Evolutionary conservation across 2,113 vertebrate species (phyloP).

Genomic region (Pipra filicauda): DNA sequence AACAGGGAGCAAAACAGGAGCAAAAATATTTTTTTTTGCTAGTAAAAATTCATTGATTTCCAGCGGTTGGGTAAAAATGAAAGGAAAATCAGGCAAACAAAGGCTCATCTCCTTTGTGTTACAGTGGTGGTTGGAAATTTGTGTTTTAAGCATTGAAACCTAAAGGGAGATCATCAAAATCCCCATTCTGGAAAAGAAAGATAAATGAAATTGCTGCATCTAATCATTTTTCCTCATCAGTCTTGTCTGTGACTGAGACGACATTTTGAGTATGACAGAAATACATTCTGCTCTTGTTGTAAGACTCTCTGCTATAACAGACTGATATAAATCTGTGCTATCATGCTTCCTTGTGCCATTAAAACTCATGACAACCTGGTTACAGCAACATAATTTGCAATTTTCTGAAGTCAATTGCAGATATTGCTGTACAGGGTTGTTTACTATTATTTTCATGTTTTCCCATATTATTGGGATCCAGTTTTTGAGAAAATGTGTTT

Average conservation of each 20-base stretch:
- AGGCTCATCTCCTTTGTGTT: background rate
- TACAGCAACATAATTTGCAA: background rate
- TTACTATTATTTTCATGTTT: background rate
- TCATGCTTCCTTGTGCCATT: background rate
- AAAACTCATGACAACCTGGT: background rate
- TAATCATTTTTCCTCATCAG: background rate
- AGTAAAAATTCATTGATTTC: background rate
- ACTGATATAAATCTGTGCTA: background rate
- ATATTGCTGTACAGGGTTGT: background rate
- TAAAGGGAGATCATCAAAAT: background rate
- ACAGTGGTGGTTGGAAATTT: background rate
- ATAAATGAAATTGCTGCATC: background rate
- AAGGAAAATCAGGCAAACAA: background rate
- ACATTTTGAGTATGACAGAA: slow-evolving; percentile 26
- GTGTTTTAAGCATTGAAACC: background rate
- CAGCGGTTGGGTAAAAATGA: background rate
- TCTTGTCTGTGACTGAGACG: slow-evolving; percentile 15
- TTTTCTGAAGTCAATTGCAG: background rate
- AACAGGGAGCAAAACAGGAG: background rate
- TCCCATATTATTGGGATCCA: background rate
- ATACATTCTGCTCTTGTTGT: slow-evolving; percentile 8
- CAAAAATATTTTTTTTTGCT: background rate
- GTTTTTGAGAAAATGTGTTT: too few relatives aligned
- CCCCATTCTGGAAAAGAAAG: background rate
- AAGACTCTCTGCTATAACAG: background rate